Conservation (phyloP, 1,140 invertebrate species). For the Oryctes rhinoceros region DNA sequence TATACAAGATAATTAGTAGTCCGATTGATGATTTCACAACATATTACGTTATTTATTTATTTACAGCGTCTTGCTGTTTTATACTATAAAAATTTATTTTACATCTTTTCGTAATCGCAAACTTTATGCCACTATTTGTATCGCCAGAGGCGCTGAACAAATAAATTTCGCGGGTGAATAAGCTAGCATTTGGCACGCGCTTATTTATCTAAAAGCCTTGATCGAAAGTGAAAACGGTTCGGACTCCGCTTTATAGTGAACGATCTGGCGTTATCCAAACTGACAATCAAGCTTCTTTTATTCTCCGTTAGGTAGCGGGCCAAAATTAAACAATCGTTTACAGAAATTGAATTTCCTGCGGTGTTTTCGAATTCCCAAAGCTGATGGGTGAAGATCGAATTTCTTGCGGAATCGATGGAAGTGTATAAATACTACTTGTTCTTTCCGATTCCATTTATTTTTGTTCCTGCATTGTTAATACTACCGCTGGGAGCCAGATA, state of each 20-base stretch:
- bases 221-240: constrained; percentile 7
- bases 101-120: constrained; percentile 9
- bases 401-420: not conserved
- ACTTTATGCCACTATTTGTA: constrained; percentile 4
- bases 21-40: not conserved
- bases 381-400: not conserved
- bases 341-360: not conserved
- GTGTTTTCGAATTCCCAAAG: not conserved
- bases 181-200: not conserved
- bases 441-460: no score
- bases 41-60: constrained; percentile 2
- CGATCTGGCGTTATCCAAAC: not conserved
- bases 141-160: not conserved
- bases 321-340: not conserved
- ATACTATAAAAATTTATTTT: not conserved
- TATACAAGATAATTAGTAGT: not conserved
- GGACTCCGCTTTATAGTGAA: not conserved
- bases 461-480: no score
- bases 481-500: no score
- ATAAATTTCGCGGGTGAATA: not conserved
- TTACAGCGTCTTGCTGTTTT: constrained; percentile 2
- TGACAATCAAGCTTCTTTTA: constrained; percentile 9
- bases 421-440: no score
- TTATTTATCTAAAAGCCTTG: constrained; percentile 4
- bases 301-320: not conserved